Base-by-base conservation (phyloP, 2,797 vertebrate genomes). In the Florisuga fusca region DNA sequence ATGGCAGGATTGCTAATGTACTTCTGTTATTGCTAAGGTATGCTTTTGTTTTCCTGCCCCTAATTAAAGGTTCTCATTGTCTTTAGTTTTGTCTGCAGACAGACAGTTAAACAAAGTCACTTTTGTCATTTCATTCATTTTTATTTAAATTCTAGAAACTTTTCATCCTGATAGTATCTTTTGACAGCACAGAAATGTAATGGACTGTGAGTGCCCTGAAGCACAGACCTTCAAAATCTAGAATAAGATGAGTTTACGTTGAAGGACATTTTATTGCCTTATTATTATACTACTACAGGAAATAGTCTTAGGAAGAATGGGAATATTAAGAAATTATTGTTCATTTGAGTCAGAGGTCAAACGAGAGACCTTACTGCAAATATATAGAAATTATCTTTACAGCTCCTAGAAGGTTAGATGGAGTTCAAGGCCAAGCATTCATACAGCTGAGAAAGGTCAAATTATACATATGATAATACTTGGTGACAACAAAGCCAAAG, bases 271-370 rank as follows among this genome's bases (percentile, higher is more conserved):
- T 96, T 96, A 96, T 87, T 96, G 91, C 91, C 94, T 89, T 95
- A 87, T 94, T 95, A 95, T 96, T 95, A 72, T 91, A 83, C 85
- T 94, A 83, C 94, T 96, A 91, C 0, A 0, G 53, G 80, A 95
- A 96, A 95, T 74, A 97, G 72, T 91, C 74, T 68, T 84, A 87
- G 74, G 57, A 94, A 34, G 83, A 96, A 94, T 82, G 77, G 77
- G 83, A 93, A 95, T 96, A 96, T 96, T 94, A 93, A 94, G 89
- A 97, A 94, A 96, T 97, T 90, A 96, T 94, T 96, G 89, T 93
- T 93, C 94, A 94, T 94, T 90, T 96, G 84, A 94, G 89, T 84
- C 95, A 95, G n/a, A 95, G 87, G 93, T 96, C 95, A 96, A 89
- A 91, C 94, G 87, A 89, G 68, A 87, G 77, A 73, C 57, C 46